Conservation (phyloP, 2,797 vertebrate genomes). For the Lutjanus argentimaculatus region DNA sequence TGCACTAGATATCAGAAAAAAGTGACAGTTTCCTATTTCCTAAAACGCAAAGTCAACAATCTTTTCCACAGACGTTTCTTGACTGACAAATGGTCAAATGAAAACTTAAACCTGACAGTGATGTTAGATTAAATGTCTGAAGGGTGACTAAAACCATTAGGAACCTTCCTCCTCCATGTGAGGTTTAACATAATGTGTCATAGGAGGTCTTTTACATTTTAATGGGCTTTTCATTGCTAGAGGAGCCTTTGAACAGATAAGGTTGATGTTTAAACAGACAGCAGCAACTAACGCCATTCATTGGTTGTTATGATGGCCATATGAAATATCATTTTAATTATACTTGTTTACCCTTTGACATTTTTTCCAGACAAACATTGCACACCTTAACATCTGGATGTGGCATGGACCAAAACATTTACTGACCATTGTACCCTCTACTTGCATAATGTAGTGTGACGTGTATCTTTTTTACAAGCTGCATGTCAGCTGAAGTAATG, state of each 20-base stretch:
- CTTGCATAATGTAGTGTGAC: not conserved
- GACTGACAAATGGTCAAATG: not conserved
- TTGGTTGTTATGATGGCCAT: not conserved
- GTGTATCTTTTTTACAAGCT: too few species aligned
- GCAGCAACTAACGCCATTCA: not conserved
- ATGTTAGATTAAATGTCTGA: not conserved
- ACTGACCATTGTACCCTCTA: not conserved
- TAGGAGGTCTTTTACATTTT: not conserved
- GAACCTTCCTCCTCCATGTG: not conserved
- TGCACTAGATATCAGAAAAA: not conserved
- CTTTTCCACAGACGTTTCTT: not conserved
- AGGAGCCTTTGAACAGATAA: not conserved
- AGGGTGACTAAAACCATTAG: not conserved
- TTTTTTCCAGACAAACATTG: not conserved
- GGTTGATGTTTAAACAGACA: not conserved
- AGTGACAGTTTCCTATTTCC: not conserved
- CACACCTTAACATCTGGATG: not conserved
- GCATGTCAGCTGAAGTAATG: too few species aligned
- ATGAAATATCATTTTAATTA: not conserved
- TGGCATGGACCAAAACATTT: not conserved
- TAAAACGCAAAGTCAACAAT: not conserved
- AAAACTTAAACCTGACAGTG: not conserved
- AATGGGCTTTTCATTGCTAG: conserved; percentile 3
- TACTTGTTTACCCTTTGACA: not conserved
- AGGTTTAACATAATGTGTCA: not conserved